Percentiles rank a stretch among this genome's conserved stretches.
These are phyloP conservation scores for Dermochelys coriacea DNA, from an alignment of 2,797 vertebrate genomes.

Conservation along the genomic window DNA sequence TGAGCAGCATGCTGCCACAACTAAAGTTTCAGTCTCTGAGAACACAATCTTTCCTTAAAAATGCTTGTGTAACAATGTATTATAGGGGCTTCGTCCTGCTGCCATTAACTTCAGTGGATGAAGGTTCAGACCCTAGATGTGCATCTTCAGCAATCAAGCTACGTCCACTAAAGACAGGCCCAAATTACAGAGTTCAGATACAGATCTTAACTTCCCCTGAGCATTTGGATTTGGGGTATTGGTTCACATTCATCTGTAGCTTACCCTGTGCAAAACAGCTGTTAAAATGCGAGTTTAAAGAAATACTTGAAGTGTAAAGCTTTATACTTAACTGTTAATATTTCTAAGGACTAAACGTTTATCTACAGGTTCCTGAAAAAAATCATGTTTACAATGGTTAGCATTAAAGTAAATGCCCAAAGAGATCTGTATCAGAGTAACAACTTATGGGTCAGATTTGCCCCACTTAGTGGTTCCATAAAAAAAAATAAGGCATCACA, in stretches of 20 bases:
- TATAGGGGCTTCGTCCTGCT: not conserved
- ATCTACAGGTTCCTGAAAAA: not conserved
- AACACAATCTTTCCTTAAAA: constrained; percentile 52
- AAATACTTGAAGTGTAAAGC: not conserved
- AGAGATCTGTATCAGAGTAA: constrained; percentile 23
- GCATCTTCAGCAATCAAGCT: not conserved
- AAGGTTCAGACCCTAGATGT: not conserved
- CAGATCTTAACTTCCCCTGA: not conserved
- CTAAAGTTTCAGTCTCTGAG: constrained; percentile 63
- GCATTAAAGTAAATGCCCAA: not conserved
- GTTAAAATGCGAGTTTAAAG: not conserved
- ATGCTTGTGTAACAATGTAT: constrained; percentile 20
- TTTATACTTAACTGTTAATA: not conserved
- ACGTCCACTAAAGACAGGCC: not conserved
- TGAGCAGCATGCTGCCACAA: constrained; percentile 73
- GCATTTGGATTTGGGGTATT: not conserved
- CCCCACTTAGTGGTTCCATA: constrained; percentile 46
- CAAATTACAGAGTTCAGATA: not conserved
- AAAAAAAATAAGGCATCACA: constrained; percentile 21
- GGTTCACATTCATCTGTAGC: not conserved
- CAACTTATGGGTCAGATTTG: constrained; percentile 43
- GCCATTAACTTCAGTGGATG: not conserved
- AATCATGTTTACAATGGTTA: not conserved
- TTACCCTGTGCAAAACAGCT: too few species aligned
- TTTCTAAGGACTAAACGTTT: not conserved